phyloP scores from a whole-genome alignment of 2,797 vertebrate genomes.

The Scomberomorus guttatus region DNA sequence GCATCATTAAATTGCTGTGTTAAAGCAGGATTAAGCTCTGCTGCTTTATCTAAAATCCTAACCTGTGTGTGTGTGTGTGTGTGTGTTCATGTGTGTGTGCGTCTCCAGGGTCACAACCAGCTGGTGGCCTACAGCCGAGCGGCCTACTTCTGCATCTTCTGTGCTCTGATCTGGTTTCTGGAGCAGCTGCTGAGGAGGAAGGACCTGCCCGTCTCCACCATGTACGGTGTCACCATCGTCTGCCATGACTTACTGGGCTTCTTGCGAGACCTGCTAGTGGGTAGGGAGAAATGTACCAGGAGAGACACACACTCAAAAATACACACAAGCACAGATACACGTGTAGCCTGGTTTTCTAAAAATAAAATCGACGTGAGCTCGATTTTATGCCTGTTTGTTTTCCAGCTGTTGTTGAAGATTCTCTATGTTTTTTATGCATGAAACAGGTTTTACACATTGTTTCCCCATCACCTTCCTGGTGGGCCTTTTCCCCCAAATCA shows the following conservation, averaged over 20 bases:
- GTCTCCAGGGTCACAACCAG: conserved; percentile 95
- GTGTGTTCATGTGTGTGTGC: conserved; percentile 8
- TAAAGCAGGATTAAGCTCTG: background rate
- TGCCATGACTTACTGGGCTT: conserved; percentile 88
- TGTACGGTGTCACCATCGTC: conserved; percentile 94
- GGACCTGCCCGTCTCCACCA: conserved; percentile 86
- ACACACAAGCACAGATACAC: background rate
- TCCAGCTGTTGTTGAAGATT: no score
- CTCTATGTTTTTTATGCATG: conserved; percentile 15
- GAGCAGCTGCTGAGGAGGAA: conserved; percentile 90
- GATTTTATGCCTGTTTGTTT: background rate
- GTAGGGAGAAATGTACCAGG: conserved; percentile 78
- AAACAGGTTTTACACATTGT: conserved; percentile 93
- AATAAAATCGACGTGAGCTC: background rate
- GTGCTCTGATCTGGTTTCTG: conserved; percentile 95
- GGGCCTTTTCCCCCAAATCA: conserved; percentile 97
- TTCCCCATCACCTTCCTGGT: conserved; percentile 96
- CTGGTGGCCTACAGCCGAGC: conserved; percentile 97
- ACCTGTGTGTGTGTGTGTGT: conserved; percentile 8
- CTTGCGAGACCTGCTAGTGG: conserved; percentile 91
- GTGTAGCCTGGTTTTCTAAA: no score
- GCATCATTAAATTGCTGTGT: background rate
- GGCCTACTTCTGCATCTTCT: conserved; percentile 96
- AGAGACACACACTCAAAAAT: background rate
- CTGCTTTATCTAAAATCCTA: background rate